phyloP scores from a whole-genome alignment of 2,888 invertebrate genomes.

The Drosophila infuscata region DNA sequence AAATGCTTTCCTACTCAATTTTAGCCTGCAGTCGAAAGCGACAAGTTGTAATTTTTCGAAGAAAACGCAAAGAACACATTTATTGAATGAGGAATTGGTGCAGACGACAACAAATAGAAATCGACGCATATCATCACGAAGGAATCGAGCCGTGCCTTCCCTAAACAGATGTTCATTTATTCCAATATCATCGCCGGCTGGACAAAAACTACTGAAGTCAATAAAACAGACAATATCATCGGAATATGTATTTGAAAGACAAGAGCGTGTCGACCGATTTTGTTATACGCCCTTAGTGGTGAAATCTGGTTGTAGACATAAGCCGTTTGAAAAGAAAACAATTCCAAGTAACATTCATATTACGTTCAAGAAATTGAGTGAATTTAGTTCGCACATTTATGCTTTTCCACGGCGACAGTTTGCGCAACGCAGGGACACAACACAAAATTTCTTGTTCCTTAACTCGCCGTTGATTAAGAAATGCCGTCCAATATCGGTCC shows the following conservation, averaged over 20 bases:
- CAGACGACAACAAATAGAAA: conserved; percentile 69
- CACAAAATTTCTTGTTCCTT: conserved; percentile 82
- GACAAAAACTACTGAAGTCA: conserved; percentile 85
- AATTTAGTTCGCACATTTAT: conserved; percentile 81
- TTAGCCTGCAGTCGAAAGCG: conserved; percentile 82
- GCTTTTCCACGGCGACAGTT: conserved; percentile 84
- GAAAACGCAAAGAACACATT: conserved; percentile 57
- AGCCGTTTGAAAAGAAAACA: conserved; percentile 81
- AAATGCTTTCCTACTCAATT: conserved; percentile 86
- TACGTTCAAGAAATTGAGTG: conserved; percentile 83
- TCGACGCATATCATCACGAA: conserved; percentile 83
- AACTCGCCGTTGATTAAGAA: conserved; percentile 83
- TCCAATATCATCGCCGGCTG: conserved; percentile 86
- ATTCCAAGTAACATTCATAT: conserved; percentile 70
- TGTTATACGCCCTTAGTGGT: conserved; percentile 85
- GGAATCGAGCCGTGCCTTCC: conserved; percentile 85
- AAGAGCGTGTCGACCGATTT: conserved; percentile 86
- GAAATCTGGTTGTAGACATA: conserved; percentile 74
- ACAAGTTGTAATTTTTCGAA: conserved; percentile 38
- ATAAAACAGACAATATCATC: conserved; percentile 85
- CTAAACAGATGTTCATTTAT: conserved; percentile 86
- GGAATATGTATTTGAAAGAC: conserved; percentile 86
- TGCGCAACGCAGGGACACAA: conserved; percentile 79
- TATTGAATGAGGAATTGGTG: conserved; percentile 58
- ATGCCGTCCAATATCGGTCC: conserved; percentile 84